Conservation (phyloP, 1,140 invertebrate species). For the Macrostomum lignano region DNA sequence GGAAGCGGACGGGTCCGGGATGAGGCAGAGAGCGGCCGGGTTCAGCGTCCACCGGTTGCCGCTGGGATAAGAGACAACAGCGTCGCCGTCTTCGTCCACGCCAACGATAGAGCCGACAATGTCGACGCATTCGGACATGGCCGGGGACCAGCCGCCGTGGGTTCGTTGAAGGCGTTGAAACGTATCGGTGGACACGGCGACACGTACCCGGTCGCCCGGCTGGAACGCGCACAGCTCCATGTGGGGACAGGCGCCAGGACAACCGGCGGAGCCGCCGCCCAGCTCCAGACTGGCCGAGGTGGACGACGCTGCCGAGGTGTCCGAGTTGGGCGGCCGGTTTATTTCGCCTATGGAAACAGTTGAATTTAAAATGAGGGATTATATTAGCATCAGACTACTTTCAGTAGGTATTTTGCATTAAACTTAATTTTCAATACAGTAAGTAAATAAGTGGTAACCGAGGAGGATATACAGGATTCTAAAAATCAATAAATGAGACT, state of each 20-base stretch:
- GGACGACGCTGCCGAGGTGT: neutral
- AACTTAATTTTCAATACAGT: too few relatives aligned
- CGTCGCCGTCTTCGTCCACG: constrained; percentile 86
- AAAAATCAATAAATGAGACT: too few relatives aligned
- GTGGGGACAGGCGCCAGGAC: constrained; percentile 10
- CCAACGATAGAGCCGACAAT: constrained; percentile 75
- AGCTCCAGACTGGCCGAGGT: neutral
- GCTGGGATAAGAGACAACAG: constrained; percentile 76
- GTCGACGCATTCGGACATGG: constrained; percentile 82
- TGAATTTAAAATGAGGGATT: too few relatives aligned
- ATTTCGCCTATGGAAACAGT: neutral
- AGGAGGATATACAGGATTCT: too few relatives aligned
- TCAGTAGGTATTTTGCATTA: too few relatives aligned
- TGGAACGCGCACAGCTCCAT: constrained; percentile 10
- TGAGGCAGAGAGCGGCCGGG: constrained; percentile 60
- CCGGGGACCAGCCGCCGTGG: constrained; percentile 68
- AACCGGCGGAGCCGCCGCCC: too few relatives aligned
- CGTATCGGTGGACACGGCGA: constrained; percentile 37
- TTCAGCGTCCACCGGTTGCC: constrained; percentile 93
- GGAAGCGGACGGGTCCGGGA: neutral
- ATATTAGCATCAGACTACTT: too few relatives aligned
- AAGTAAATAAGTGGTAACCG: too few relatives aligned
- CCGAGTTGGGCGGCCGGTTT: neutral
- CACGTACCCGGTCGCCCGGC: constrained; percentile 46
- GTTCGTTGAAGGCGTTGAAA: constrained; percentile 48